These are phyloP conservation scores for Miichthys miiuy DNA, from an alignment of 2,797 vertebrate genomes.

Conservation along the genomic window DNA sequence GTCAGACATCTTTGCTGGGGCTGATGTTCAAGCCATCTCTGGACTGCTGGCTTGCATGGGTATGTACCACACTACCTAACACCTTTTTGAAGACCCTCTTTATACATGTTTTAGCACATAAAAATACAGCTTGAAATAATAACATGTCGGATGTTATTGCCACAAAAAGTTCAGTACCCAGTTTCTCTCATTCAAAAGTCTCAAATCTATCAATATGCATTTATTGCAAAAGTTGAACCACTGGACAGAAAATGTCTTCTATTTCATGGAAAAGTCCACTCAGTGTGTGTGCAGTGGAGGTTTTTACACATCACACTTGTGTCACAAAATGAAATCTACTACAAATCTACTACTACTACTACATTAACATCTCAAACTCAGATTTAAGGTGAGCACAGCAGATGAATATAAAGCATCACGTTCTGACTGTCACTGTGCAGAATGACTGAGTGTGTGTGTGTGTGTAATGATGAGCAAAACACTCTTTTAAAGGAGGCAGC, in stretches of 20 bases:
- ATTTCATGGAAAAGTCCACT: too few relatives aligned
- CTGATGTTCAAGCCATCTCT: conserved; percentile 94
- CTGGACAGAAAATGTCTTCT: too few relatives aligned
- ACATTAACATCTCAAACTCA: background rate
- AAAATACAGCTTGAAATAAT: background rate
- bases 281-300: too few relatives aligned
- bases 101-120: background rate
- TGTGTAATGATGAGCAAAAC: background rate
- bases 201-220: too few relatives aligned
- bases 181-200: background rate
- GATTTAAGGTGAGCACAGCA: background rate
- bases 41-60: conserved; percentile 97
- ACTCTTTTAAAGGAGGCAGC: background rate
- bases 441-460: too few relatives aligned
- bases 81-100: background rate
- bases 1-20: conserved; percentile 94
- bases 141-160: background rate
- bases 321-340: background rate
- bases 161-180: too few relatives aligned
- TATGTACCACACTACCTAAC: conserved; percentile 70
- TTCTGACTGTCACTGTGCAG: too few relatives aligned
- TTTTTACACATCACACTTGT: too few relatives aligned
- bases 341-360: too few relatives aligned
- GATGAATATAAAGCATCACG: background rate
- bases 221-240: too few relatives aligned